Conservation (phyloP, 1,140 invertebrate species). For the Eurosta solidaginis region DNA sequence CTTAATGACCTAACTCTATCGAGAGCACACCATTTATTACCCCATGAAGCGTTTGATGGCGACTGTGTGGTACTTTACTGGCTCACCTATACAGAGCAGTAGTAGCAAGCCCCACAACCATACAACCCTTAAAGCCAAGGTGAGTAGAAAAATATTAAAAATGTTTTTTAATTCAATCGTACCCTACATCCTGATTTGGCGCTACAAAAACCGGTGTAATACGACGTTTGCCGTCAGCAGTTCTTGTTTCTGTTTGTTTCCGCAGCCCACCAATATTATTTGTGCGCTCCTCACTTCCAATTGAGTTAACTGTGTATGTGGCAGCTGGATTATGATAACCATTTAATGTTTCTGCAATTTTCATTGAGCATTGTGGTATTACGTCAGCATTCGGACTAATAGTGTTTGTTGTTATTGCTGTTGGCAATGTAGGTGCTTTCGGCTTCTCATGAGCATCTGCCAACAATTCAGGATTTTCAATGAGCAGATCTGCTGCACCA, state of each 20-base stretch:
- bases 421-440: constrained; percentile 35
- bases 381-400: background rate
- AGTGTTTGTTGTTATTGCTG: background rate
- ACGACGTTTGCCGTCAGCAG: constrained; percentile 88
- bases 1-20: too few species aligned
- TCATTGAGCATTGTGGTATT: constrained; percentile 8
- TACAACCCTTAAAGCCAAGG: too few species aligned
- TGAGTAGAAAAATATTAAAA: too few species aligned
- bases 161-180: constrained; percentile 27
- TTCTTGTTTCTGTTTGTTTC: constrained; percentile 94
- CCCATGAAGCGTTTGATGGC: too few species aligned
- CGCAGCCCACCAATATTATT: constrained; percentile 63
- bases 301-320: background rate
- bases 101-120: too few species aligned
- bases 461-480: constrained; percentile 83
- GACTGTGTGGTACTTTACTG: too few species aligned
- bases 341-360: background rate
- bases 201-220: constrained; percentile 97
- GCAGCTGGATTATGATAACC: constrained; percentile 31
- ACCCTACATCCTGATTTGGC: constrained; percentile 67
- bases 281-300: constrained; percentile 32
- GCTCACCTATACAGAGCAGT: too few species aligned
- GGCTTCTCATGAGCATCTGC: constrained; percentile 63
- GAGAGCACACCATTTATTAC: too few species aligned
- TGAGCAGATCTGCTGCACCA: constrained; percentile 69